Percentiles rank a stretch among this genome's conserved stretches.
Conservation (phyloP, 1,140 invertebrate species). For the Heliconius melpomene region DNA sequence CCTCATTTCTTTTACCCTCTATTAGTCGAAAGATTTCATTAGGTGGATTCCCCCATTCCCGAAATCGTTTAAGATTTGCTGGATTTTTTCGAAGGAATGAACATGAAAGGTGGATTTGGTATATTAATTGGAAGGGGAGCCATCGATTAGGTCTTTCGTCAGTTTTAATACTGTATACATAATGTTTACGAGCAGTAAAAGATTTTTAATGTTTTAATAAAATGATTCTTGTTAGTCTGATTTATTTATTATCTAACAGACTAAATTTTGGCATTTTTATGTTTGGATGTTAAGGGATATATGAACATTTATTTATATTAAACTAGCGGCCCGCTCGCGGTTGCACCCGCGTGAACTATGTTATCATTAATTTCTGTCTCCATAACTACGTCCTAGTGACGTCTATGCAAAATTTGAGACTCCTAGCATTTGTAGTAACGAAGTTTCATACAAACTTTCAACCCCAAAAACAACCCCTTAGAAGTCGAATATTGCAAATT, state of each 20-base stretch:
- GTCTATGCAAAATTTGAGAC: too few species aligned
- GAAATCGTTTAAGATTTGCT: conserved; percentile 48
- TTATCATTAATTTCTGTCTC: too few species aligned
- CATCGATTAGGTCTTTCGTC: conserved; percentile 18
- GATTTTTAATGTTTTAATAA: background rate
- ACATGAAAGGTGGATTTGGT: conserved; percentile 45
- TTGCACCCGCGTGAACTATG: too few species aligned
- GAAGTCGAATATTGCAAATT: too few species aligned
- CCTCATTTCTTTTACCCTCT: conserved; percentile 38
- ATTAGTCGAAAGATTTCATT: conserved; percentile 45
- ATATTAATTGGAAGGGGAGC: conserved; percentile 44
- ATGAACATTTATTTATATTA: too few species aligned
- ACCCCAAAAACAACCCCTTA: too few species aligned
- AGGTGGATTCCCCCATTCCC: conserved; percentile 43
- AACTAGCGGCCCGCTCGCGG: too few species aligned
- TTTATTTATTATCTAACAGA: background rate
- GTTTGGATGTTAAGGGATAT: too few species aligned
- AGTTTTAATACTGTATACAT: conserved; percentile 2
- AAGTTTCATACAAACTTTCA: too few species aligned
- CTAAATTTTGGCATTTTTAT: too few species aligned
- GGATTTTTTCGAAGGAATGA: conserved; percentile 41
- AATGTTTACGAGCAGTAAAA: background rate
- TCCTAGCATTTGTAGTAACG: too few species aligned
- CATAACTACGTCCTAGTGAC: too few species aligned
- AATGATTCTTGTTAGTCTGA: background rate